A percentile compares a stretch with the other conserved stretches of the same genome.
Evolutionary conservation across 2,797 vertebrate genomes (phyloP).

Genomic region (Sylvilagus floridanus): DNA sequence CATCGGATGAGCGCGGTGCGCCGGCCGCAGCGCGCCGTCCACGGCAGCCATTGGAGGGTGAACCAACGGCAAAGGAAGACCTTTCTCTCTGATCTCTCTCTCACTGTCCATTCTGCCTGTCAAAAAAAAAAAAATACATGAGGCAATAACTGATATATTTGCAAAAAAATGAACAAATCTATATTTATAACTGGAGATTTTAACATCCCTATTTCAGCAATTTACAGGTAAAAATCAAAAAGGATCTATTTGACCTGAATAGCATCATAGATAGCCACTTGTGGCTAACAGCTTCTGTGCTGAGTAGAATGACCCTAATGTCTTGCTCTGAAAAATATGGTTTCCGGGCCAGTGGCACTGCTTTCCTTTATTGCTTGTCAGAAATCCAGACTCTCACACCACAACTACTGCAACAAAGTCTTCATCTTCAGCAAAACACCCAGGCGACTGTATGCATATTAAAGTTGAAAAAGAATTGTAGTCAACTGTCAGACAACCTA

Average conservation of each 20-base stretch:
- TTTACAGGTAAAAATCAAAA: neutral
- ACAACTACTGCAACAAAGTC: neutral
- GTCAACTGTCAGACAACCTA: neutral
- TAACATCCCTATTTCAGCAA: neutral
- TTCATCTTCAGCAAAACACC: constrained; percentile 18
- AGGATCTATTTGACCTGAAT: neutral
- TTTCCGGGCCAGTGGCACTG: neutral
- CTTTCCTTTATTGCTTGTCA: neutral
- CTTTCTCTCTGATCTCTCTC: no score
- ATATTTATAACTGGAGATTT: neutral
- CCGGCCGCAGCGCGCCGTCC: no score
- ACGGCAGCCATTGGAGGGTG: no score
- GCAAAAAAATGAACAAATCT: neutral
- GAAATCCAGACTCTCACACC: neutral
- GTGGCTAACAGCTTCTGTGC: neutral
- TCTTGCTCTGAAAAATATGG: neutral
- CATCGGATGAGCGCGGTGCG: no score
- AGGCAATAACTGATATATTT: neutral
- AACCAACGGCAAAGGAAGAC: no score
- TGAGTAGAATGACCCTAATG: neutral
- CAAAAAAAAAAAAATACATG: neutral
- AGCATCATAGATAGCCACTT: neutral
- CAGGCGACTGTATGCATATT: neutral
- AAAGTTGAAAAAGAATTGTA: neutral
- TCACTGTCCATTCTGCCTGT: no score